These are phyloP conservation scores for Danio kyathit DNA, from an alignment of 2,797 vertebrate genomes.

Conservation along the genomic window DNA sequence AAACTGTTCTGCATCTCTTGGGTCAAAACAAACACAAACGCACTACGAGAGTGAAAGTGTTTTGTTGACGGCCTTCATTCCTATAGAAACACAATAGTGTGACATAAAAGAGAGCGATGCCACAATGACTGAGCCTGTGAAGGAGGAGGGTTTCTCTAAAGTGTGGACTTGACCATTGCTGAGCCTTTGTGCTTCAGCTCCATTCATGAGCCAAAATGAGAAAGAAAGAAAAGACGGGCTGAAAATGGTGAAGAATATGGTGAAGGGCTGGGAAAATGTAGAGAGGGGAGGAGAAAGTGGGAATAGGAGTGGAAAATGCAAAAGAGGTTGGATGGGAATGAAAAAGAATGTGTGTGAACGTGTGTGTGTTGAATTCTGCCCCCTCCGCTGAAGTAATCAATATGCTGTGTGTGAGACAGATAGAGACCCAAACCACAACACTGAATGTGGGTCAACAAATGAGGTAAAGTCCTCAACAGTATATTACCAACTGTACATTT, in stretches of 20 bases:
- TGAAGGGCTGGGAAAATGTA: conserved; percentile 16
- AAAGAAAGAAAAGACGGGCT: neutral
- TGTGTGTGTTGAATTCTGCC: neutral
- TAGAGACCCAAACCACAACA: conserved; percentile 28
- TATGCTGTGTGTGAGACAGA: conserved; percentile 28
- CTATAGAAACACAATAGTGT: conserved; percentile 36
- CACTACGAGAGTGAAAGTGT: neutral
- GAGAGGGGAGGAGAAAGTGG: neutral
- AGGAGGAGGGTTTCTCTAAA: conserved; percentile 34
- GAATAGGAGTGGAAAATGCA: conserved; percentile 11
- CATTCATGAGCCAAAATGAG: neutral
- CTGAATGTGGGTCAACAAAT: conserved; percentile 21
- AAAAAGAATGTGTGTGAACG: conserved; percentile 15
- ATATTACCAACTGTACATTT: neutral
- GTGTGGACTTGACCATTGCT: conserved; percentile 21
- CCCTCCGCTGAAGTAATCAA: conserved; percentile 39
- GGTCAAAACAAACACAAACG: too few species aligned
- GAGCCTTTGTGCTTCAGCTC: conserved; percentile 21
- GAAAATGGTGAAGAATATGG: neutral
- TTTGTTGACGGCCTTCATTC: conserved; percentile 31
- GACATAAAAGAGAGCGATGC: conserved; percentile 12
- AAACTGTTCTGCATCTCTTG: too few species aligned
- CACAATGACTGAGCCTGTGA: conserved; percentile 8
- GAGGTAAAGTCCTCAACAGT: neutral
- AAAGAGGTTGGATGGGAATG: conserved; percentile 14